Percentiles rank a stretch among this genome's conserved stretches.
Evolutionary conservation across 2,113 vertebrate species (phyloP).

Genomic region (Eubucco bourcierii): DNA sequence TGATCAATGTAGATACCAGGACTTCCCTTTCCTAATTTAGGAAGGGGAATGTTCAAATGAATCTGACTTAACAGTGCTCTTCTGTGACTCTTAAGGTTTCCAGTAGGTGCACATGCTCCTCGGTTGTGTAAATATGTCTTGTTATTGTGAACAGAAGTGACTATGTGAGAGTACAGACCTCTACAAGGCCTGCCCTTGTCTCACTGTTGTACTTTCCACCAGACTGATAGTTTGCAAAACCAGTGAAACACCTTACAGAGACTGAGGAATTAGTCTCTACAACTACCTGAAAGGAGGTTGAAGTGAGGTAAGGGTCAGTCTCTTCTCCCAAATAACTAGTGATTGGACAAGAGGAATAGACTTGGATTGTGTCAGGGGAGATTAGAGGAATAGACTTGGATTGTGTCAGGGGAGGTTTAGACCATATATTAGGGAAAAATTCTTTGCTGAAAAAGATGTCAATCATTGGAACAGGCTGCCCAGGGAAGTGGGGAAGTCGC

Average conservation of each 20-base stretch:
- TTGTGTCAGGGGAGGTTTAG: too few species aligned
- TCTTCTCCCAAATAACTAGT: too few species aligned
- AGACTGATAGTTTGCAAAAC: background rate
- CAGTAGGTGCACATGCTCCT: background rate
- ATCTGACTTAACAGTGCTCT: background rate
- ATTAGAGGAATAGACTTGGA: too few species aligned
- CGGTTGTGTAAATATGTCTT: background rate
- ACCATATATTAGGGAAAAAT: too few species aligned
- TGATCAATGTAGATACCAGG: fast-evolving
- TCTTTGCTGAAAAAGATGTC: too few species aligned
- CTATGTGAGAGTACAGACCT: background rate
- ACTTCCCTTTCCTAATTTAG: background rate
- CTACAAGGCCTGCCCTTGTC: background rate
- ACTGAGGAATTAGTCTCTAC: background rate
- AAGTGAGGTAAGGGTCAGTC: too few species aligned
- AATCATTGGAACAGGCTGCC: too few species aligned
- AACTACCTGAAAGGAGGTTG: too few species aligned
- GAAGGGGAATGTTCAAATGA: background rate
- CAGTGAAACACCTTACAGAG: background rate
- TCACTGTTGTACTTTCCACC: background rate
- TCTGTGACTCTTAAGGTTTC: background rate
- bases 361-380: too few species aligned
- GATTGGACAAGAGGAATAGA: too few species aligned
- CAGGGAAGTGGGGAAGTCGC: too few species aligned
- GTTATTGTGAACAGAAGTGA: background rate